Evolutionary conservation across 2,113 vertebrate species (phyloP), one percentile per base, ranked within the genome.

Genomic region (Elachura formosa): DNA sequence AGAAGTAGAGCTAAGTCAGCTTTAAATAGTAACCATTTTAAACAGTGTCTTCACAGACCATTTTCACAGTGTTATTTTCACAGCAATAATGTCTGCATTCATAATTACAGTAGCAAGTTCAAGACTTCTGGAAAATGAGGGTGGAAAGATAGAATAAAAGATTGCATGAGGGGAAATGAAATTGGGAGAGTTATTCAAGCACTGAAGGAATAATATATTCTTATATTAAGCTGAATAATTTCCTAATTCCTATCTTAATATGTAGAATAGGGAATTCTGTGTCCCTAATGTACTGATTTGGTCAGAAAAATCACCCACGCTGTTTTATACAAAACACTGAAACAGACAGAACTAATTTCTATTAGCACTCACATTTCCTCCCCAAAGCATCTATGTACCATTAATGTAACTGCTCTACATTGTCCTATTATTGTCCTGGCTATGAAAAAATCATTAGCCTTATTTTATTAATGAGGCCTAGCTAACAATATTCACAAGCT

Each of bases 401-500:
- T 94, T 96, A 97, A 95, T 94, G 84, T 87, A 96, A 92, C 92
- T 91, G 88, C 61, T 94, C 96, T 82, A 48, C 71, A 93, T 94
- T 96, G 96, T 97, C 96, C 93, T 97, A 94, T 59, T 94, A 96
- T 97, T 98, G 97, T 98, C 97, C 97, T 94, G 89, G 93, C 91
- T 95, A 98, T 98, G 97, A 98, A 98, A 98, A 98, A 98, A 98
- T 97, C 97, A 98, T 98, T 94, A 91, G 91, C 55, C 94, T 94
- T 98, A 97, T 97, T 98, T 98, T 98, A 98, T 98, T 97, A 98
- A 98, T 98, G 97, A 98, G 92, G 75, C 62, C 79, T 95, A 95
- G 96, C 95, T 97, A 96, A 97, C 90, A 94, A 91, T 96, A 94
- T 96, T 97, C 87, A 94, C 95, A 96, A 96, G 96, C 79, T 96